These are phyloP conservation scores for Bicyclus anynana DNA, from an alignment of 1,140 invertebrate species.

Conservation along the genomic window DNA sequence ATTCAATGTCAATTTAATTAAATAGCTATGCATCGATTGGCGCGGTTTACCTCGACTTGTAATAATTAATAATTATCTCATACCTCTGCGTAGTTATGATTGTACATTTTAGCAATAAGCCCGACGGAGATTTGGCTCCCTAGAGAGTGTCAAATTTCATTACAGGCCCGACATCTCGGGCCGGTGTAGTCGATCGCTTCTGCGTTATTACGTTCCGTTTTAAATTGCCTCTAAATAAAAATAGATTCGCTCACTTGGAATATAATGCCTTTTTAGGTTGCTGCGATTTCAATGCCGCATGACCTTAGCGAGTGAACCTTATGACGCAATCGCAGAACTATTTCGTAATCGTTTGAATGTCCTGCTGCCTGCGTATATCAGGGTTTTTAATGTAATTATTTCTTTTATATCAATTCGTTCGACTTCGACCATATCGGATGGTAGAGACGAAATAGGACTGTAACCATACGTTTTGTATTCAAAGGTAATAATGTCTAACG, in stretches of 20 bases:
- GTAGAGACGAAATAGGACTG: too few relatives aligned
- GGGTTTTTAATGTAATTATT: too few relatives aligned
- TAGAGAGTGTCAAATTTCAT: slow-evolving; percentile 21
- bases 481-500: too few relatives aligned
- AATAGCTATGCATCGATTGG: slow-evolving; percentile 24
- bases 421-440: too few relatives aligned
- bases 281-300: neutral
- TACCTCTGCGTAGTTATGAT: neutral
- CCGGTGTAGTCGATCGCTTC: slow-evolving; percentile 7
- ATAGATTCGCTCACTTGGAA: neutral
- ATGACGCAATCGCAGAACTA: neutral
- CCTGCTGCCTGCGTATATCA: neutral
- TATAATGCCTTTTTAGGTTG: neutral
- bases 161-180: slow-evolving; percentile 11
- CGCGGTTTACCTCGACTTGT: slow-evolving; percentile 15
- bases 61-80: slow-evolving; percentile 7
- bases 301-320: neutral
- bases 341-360: slow-evolving; percentile 6
- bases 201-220: slow-evolving; percentile 17
- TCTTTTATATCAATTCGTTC: too few relatives aligned
- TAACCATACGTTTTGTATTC: too few relatives aligned
- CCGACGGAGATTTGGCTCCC: slow-evolving; percentile 13
- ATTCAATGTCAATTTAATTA: slow-evolving; percentile 27
- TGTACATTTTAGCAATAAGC: slow-evolving; percentile 13
- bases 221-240: slow-evolving; percentile 19